Conservation (phyloP, 2,113 vertebrate species). For the Tympanuchus pallidicinctus region DNA sequence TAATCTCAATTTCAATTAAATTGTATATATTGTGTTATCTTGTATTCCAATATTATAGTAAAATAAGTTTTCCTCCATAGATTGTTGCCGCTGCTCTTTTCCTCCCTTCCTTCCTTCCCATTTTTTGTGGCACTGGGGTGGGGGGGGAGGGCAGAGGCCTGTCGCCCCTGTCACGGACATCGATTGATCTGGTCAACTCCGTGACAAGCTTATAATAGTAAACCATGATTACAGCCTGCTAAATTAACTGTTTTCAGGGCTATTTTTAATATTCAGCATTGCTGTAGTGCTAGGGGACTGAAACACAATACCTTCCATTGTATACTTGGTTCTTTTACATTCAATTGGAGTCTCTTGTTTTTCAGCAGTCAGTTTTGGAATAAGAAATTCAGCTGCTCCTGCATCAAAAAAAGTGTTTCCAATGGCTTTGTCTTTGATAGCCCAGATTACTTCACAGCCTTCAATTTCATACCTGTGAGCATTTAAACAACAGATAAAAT, state of each 20-base stretch:
- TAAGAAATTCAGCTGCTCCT: constrained; percentile 94
- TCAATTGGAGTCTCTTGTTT: constrained; percentile 71
- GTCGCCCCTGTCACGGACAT: no score
- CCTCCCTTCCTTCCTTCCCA: no score
- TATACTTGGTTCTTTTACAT: constrained; percentile 89
- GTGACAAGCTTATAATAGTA: not conserved
- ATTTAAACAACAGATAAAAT: not conserved
- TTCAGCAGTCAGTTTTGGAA: constrained; percentile 82
- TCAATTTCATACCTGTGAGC: constrained; percentile 85
- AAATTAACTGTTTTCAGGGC: not conserved
- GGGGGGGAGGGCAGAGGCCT: no score
- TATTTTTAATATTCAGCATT: not conserved
- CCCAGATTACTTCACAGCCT: constrained; percentile 96
- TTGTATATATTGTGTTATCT: no score
- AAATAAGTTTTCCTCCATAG: no score
- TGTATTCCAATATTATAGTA: no score
- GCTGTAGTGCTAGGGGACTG: not conserved
- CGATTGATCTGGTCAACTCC: no score
- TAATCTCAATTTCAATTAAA: no score
- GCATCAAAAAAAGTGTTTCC: constrained; percentile 97
- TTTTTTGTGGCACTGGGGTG: no score
- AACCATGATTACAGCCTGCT: not conserved
- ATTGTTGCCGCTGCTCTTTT: no score
- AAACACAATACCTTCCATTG: constrained; percentile 78
- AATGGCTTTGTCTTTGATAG: constrained; percentile 94